Conservation (phyloP, 2,113 vertebrate genomes). For the Solea senegalensis region DNA sequence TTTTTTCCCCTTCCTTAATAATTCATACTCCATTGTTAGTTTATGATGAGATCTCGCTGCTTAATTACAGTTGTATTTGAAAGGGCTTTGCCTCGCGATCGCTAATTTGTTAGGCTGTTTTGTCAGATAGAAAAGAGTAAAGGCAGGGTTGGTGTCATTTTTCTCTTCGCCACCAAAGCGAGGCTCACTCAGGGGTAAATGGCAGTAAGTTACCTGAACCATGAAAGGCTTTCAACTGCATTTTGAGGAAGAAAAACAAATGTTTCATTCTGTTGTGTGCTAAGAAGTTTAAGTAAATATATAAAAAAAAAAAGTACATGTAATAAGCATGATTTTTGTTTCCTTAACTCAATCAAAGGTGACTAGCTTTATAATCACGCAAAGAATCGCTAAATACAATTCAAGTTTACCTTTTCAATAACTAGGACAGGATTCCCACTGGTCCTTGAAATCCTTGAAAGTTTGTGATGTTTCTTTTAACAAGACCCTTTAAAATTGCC, state of each 20-base stretch:
- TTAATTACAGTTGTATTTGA: slow-evolving; percentile 64
- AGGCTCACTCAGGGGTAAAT: slow-evolving; percentile 9
- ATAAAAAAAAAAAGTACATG: no score
- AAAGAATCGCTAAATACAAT: no score
- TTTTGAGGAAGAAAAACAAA: slow-evolving; percentile 21
- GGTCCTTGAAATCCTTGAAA: no score
- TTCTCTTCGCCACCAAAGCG: slow-evolving; percentile 37
- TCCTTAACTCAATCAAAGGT: no score
- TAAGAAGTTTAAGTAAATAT: no score
- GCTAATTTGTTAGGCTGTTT: slow-evolving; percentile 63
- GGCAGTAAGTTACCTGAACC: slow-evolving; percentile 50
- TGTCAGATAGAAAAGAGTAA: slow-evolving; percentile 43
- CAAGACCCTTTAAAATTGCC: no score
- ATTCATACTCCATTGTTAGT: slow-evolving; percentile 49
- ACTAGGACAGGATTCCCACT: no score
- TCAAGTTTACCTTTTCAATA: no score
- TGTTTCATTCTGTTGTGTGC: background rate
- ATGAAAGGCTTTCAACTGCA: slow-evolving; percentile 49
- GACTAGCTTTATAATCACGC: no score
- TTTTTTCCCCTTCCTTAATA: slow-evolving; percentile 27
- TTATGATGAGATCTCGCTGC: slow-evolving; percentile 44
- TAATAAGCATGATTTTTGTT: no score
- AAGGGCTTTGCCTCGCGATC: slow-evolving; percentile 34
- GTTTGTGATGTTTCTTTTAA: no score
- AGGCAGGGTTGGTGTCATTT: slow-evolving; percentile 47